A percentile compares a stretch with the other conserved stretches of the same genome.
These are phyloP conservation scores for Microcebus jonahi DNA, from an alignment of 2,113 vertebrate species.

Conservation along the genomic window DNA sequence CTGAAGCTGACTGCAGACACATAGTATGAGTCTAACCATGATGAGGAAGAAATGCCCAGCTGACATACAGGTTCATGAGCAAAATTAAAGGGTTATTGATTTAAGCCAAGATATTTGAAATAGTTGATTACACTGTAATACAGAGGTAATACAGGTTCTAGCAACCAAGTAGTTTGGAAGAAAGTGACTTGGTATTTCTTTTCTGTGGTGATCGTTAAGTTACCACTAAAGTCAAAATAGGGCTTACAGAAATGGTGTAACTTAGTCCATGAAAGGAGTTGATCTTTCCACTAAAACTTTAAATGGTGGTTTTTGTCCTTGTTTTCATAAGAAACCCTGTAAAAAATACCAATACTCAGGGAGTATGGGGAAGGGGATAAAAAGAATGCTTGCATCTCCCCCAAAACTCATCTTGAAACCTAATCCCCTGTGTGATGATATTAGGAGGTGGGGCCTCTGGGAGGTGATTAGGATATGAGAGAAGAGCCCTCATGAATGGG, in stretches of 20 bases:
- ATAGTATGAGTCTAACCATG: not conserved
- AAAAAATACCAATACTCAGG: not conserved
- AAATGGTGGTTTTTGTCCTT: not conserved
- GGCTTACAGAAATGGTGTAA: not conserved
- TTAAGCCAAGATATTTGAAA: conserved; percentile 14
- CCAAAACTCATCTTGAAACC: not conserved
- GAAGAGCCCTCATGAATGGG: not conserved
- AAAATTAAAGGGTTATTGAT: not conserved
- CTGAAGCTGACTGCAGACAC: not conserved
- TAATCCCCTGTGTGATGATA: not conserved
- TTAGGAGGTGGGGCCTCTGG: not conserved
- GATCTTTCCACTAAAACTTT: not conserved
- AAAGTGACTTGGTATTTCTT: not conserved
- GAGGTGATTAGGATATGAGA: not conserved
- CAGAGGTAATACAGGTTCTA: not conserved
- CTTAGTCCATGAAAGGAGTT: not conserved
- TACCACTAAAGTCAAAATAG: conserved; percentile 7
- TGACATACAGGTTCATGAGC: not conserved
- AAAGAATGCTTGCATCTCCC: not conserved
- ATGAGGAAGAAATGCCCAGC: not conserved
- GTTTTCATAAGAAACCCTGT: not conserved
- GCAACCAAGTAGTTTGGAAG: not conserved
- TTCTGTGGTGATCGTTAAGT: not conserved
- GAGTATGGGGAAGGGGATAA: not conserved
- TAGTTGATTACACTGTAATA: not conserved